phyloP scores from a whole-genome alignment of 2,797 vertebrate genomes.

The Rhodeus uyekii region DNA sequence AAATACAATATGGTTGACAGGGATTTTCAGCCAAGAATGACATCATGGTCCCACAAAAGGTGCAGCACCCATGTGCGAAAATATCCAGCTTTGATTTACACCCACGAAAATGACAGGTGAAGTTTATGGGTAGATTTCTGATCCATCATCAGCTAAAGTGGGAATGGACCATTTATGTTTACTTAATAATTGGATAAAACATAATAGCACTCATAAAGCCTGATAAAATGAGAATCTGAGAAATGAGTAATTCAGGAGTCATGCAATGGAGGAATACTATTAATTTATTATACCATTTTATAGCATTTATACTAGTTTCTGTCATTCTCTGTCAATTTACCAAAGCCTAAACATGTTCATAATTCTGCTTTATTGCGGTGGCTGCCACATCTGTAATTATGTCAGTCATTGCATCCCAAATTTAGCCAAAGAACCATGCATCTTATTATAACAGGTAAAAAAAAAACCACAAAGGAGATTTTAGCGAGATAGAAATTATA shows the following conservation, averaged over 20 bases:
- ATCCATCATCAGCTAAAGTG: background rate
- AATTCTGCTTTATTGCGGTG: background rate
- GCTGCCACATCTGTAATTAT: conserved; percentile 18
- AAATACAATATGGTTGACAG: conserved; percentile 50
- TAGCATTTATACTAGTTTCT: no score
- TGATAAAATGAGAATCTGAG: background rate
- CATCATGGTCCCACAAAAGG: conserved; percentile 61
- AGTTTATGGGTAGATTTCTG: conserved; percentile 42
- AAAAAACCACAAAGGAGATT: conserved; percentile 7
- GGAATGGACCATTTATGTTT: conserved; percentile 6
- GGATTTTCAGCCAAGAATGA: conserved; percentile 47
- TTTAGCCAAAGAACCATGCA: conserved; percentile 15
- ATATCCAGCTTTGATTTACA: conserved; percentile 57
- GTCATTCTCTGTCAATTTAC: background rate
- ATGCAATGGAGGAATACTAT: background rate
- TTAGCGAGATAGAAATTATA: conserved; percentile 14
- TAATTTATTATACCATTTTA: no score
- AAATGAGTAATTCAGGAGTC: background rate
- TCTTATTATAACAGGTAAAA: conserved; percentile 10
- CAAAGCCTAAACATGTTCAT: background rate
- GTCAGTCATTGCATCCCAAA: conserved; percentile 11
- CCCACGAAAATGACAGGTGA: conserved; percentile 28
- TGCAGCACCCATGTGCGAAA: conserved; percentile 46
- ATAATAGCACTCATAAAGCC: background rate
- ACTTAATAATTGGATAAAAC: background rate